These are phyloP conservation scores for Penaeus vannamei DNA, from an alignment of 1,140 invertebrate genomes.

Conservation along the genomic window DNA sequence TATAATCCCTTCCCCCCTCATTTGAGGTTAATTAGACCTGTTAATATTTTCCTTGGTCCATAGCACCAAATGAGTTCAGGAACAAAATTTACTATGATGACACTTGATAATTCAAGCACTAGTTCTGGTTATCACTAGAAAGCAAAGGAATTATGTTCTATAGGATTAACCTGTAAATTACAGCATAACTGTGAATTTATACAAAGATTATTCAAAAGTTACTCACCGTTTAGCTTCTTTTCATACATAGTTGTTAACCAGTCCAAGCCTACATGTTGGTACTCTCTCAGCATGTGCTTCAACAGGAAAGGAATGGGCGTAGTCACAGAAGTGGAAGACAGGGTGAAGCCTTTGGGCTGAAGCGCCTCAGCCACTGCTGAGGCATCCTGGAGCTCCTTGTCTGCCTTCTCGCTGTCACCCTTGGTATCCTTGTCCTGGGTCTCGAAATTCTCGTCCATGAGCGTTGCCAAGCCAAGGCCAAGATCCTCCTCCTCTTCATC, in stretches of 20 bases:
- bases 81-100: too few species aligned
- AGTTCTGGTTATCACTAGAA: too few species aligned
- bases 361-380: conserved; percentile 95
- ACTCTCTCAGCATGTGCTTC: conserved; percentile 94
- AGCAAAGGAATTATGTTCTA: too few species aligned
- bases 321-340: conserved; percentile 92
- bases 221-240: conserved; percentile 88
- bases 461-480: conserved; percentile 78
- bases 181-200: not conserved
- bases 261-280: conserved; percentile 98
- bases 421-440: conserved; percentile 30
- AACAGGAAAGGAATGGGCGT: conserved; percentile 95
- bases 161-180: too few species aligned
- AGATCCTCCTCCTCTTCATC: conserved; percentile 74
- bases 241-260: conserved; percentile 99
- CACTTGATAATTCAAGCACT: too few species aligned
- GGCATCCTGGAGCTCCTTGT: conserved; percentile 83
- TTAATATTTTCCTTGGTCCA: too few species aligned
- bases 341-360: conserved; percentile 97
- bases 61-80: too few species aligned
- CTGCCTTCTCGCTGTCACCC: conserved; percentile 70
- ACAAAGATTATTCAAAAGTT: conserved; percentile 76
- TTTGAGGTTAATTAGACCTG: too few species aligned
- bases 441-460: conserved; percentile 69
- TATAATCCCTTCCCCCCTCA: too few species aligned